Conservation (phyloP, 2,888 invertebrate species). For the Rhodophaea formosa region DNA sequence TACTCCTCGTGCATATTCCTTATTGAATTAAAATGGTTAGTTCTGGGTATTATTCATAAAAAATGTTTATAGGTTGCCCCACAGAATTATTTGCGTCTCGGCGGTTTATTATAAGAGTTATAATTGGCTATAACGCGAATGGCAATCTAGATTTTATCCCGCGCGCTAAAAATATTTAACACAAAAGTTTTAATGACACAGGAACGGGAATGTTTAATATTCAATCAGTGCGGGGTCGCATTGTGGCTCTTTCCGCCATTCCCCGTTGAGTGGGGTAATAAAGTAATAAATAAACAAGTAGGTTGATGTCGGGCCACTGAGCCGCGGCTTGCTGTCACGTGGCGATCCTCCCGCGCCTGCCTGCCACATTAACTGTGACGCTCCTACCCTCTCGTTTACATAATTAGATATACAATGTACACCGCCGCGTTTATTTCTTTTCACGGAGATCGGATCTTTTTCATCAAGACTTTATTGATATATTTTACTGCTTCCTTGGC, state of each 20-base stretch:
- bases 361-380: slow-evolving; percentile 30
- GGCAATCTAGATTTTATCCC: slow-evolving; percentile 8
- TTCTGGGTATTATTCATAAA: not conserved
- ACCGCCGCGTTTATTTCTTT: not conserved
- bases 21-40: too few relatives aligned
- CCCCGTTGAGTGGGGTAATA: slow-evolving; percentile 68
- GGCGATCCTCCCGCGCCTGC: slow-evolving; percentile 28
- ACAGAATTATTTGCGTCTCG: not conserved
- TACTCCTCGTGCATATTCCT: too few relatives aligned
- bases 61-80: not conserved
- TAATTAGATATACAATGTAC: slow-evolving; percentile 17
- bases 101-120: not conserved
- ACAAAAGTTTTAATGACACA: slow-evolving; percentile 34
- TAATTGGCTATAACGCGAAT: slow-evolving; percentile 6
- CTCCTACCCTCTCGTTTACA: slow-evolving; percentile 15
- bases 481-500: not conserved
- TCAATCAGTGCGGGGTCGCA: slow-evolving; percentile 64
- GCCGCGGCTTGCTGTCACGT: slow-evolving; percentile 24
- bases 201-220: slow-evolving; percentile 61
- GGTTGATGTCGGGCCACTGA: slow-evolving; percentile 40
- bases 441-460: not conserved
- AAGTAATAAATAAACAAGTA: slow-evolving; percentile 73
- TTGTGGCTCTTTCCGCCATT: slow-evolving; percentile 65
- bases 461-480: not conserved
- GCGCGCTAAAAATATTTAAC: slow-evolving; percentile 8